phyloP scores from a whole-genome alignment of 2,888 invertebrate genomes.

The Leucophenga montana region DNA sequence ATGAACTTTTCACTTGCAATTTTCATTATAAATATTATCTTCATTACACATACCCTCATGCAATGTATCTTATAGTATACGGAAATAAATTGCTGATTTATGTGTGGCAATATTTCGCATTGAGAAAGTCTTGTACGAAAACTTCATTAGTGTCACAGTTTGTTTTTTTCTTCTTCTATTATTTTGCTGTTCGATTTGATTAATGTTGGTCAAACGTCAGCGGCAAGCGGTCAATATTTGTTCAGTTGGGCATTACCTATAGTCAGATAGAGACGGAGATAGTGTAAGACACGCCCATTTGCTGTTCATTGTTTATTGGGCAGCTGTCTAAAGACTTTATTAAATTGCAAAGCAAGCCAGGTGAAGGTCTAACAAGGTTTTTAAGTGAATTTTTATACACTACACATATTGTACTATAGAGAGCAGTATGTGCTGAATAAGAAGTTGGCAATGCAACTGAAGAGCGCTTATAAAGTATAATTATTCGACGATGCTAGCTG shows the following conservation, averaged over 20 bases:
- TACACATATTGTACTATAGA: no score
- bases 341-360: constrained; percentile 26
- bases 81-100: constrained; percentile 12
- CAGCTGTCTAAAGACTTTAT: constrained; percentile 58
- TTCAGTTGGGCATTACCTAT: background rate
- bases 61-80: constrained; percentile 33
- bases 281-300: constrained; percentile 52
- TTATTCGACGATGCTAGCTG: no score
- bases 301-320: constrained; percentile 49
- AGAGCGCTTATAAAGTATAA: no score
- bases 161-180: constrained; percentile 8
- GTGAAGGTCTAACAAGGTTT: no score
- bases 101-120: background rate
- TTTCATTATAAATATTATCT: constrained; percentile 25
- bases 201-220: constrained; percentile 57
- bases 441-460: no score
- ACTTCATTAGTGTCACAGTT: constrained; percentile 61
- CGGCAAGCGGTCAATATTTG: constrained; percentile 24
- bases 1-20: constrained; percentile 53
- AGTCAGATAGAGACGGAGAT: background rate
- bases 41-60: constrained; percentile 23
- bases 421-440: no score
- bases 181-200: constrained; percentile 43
- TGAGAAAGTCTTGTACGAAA: constrained; percentile 46
- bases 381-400: no score